Conservation (phyloP, 2,797 vertebrate genomes). For the Uromys caudimaculatus region DNA sequence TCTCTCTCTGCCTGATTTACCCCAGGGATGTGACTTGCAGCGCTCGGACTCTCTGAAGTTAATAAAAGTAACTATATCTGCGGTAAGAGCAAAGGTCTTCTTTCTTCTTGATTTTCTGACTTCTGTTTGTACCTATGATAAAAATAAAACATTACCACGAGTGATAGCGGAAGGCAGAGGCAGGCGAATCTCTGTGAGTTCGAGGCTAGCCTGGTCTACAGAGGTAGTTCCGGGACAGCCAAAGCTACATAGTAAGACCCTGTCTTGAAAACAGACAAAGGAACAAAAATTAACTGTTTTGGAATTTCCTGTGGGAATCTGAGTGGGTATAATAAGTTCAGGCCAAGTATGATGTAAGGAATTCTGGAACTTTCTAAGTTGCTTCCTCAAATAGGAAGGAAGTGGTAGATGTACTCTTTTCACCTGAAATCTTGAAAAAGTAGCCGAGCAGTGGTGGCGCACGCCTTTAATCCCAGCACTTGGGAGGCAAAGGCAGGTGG, state of each 20-base stretch:
- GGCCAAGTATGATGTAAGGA: background rate
- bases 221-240: background rate
- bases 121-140: background rate
- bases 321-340: background rate
- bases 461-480: too few species aligned
- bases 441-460: too few species aligned
- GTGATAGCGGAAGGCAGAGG: background rate
- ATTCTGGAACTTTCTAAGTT: background rate
- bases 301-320: background rate
- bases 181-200: background rate
- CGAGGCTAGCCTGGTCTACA: background rate
- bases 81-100: constrained; percentile 48
- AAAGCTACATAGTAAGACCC: background rate
- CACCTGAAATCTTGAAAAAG: background rate
- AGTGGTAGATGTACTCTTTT: background rate
- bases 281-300: background rate
- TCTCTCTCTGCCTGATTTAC: background rate
- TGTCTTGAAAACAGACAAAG: background rate
- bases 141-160: background rate
- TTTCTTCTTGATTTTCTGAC: background rate
- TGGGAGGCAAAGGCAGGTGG: too few species aligned
- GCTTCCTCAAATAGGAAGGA: background rate
- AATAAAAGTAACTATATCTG: background rate
- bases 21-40: constrained; percentile 23
- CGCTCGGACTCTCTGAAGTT: background rate